phyloP scores from a whole-genome alignment of 2,113 vertebrate genomes.

The Oostethus manadensis region DNA sequence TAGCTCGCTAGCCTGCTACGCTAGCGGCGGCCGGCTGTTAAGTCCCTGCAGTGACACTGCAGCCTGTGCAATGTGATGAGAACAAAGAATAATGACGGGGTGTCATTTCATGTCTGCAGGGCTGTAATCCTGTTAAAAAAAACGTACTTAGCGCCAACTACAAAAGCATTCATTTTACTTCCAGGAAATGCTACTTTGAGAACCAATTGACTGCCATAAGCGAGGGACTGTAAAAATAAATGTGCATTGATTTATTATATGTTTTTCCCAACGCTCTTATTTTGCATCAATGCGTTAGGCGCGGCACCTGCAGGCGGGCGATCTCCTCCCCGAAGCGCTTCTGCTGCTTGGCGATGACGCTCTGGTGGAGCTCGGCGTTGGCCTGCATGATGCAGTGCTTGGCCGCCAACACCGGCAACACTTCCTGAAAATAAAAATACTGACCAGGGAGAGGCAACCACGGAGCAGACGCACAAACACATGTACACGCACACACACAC shows the following conservation, averaged over 20 bases:
- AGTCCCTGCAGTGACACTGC: too few relatives aligned
- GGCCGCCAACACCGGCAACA: conserved; percentile 92
- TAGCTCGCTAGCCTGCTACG: too few relatives aligned
- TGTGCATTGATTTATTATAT: neutral
- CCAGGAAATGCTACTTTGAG: neutral
- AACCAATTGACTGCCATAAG: neutral
- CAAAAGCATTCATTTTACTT: too few relatives aligned
- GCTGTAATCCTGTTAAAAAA: neutral
- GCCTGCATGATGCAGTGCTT: conserved; percentile 99
- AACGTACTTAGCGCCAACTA: too few relatives aligned
- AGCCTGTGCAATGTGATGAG: too few relatives aligned
- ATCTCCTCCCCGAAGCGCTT: conserved; percentile 98
- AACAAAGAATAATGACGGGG: too few relatives aligned
- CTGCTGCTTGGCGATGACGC: conserved; percentile 88
- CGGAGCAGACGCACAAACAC: conserved; percentile 79
- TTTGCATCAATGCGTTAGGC: neutral
- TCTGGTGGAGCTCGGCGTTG: conserved; percentile 91
- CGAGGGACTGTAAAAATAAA: neutral
- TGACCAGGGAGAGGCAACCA: conserved; percentile 94
- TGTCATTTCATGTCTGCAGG: too few relatives aligned
- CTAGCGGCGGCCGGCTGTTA: too few relatives aligned
- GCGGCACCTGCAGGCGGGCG: conserved; percentile 85
- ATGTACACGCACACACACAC: conserved; percentile 18
- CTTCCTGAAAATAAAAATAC: conserved; percentile 99
- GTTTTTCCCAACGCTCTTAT: neutral